Conservation (phyloP, 2,797 vertebrate species). For the Cyprinodon diabolis region DNA sequence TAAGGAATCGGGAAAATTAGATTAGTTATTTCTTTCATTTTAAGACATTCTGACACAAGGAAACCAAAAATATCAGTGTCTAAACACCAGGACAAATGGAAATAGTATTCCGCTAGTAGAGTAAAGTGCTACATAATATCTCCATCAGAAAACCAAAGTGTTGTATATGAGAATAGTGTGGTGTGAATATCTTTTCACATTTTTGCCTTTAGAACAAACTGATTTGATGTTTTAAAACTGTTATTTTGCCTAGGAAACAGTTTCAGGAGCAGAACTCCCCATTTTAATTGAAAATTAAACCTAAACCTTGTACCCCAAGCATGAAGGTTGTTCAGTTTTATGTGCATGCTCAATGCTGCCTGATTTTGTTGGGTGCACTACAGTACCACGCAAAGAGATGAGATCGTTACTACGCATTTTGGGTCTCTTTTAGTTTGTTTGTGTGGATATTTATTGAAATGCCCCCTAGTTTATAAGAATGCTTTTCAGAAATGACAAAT, state of each 20-base stretch:
- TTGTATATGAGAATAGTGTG: neutral
- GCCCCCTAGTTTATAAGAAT: neutral
- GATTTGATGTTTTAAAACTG: neutral
- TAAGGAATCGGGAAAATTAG: conserved; percentile 14
- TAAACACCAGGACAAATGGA: neutral
- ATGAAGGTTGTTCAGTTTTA: neutral
- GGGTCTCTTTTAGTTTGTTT: neutral
- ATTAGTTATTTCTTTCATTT: conserved; percentile 1
- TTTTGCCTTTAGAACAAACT: neutral
- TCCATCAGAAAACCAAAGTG: neutral
- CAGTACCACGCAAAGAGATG: neutral
- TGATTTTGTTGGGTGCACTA: neutral
- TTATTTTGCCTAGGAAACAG: neutral
- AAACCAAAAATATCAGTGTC: conserved; percentile 15
- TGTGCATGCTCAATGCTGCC: too few relatives aligned
- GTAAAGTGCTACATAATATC: neutral
- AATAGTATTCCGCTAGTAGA: neutral
- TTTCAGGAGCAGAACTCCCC: neutral
- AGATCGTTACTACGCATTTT: neutral
- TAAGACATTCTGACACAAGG: conserved; percentile 8
- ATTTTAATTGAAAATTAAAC: too few relatives aligned
- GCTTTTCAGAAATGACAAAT: neutral
- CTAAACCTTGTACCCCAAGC: neutral
- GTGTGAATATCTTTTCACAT: neutral
- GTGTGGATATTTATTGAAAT: neutral